Evolutionary conservation across 2,797 vertebrate species (phyloP).

Genomic region (Cheirogaleus major): DNA sequence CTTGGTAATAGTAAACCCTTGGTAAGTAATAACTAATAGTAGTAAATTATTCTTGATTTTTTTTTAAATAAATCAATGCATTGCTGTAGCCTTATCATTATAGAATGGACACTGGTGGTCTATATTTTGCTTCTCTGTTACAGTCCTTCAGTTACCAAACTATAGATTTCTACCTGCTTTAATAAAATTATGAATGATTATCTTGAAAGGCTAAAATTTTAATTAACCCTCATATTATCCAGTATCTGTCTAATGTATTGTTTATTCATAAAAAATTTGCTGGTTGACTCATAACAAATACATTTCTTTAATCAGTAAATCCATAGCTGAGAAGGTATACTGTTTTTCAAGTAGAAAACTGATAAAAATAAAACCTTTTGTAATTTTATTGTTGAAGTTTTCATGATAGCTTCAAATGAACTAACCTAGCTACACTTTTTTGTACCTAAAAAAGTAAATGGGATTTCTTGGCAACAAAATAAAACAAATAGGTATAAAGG

Average conservation of each 20-base stretch:
- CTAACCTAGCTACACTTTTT: not conserved
- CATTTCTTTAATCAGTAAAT: conserved; percentile 4
- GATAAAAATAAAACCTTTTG: not conserved
- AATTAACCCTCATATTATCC: not conserved
- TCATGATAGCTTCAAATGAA: conserved; percentile 30
- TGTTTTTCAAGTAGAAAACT: not conserved
- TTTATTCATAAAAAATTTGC: not conserved
- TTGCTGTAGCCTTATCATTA: not conserved
- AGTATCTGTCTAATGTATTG: not conserved
- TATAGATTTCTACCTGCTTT: not conserved
- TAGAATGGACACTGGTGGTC: not conserved
- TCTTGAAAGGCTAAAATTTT: not conserved
- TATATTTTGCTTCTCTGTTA: not conserved
- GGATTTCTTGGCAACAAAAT: not conserved
- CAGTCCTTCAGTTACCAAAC: not conserved
- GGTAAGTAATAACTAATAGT: not conserved
- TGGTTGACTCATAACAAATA: not conserved
- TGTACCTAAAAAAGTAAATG: not conserved
- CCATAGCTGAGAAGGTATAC: not conserved
- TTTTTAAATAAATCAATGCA: too few species aligned
- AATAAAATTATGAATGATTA: not conserved
- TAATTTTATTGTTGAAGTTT: not conserved
- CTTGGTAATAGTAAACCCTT: not conserved
- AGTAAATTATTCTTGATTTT: not conserved
- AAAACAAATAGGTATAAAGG: not conserved